phyloP scores from a whole-genome alignment of 2,888 invertebrate genomes.

The Cheilosia variabilis region DNA sequence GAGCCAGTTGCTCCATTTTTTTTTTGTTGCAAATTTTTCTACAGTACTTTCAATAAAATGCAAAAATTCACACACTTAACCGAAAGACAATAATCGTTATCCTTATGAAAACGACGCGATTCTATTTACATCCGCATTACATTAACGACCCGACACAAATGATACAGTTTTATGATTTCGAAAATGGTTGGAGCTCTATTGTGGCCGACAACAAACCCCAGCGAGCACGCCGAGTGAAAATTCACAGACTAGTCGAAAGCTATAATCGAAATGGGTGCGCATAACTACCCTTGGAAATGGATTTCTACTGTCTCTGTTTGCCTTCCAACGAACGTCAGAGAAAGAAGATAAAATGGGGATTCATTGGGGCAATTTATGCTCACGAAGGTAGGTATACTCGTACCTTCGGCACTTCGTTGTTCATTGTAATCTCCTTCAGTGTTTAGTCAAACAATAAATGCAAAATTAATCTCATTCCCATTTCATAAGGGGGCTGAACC shows the following conservation, averaged over 20 bases:
- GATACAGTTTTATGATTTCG: slow-evolving; percentile 69
- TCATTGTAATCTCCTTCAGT: slow-evolving; percentile 3
- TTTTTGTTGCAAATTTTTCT: background rate
- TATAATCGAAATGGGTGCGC: slow-evolving; percentile 75
- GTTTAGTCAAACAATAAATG: slow-evolving; percentile 25
- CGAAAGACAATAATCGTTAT: slow-evolving; percentile 50
- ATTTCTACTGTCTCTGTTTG: slow-evolving; percentile 51
- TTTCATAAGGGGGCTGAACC: background rate
- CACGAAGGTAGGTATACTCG: background rate
- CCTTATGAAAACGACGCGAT: slow-evolving; percentile 54
- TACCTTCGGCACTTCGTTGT: slow-evolving; percentile 17
- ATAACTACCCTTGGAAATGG: slow-evolving; percentile 62
- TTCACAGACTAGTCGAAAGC: slow-evolving; percentile 65
- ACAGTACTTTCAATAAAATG: background rate
- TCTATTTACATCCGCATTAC: slow-evolving; percentile 67
- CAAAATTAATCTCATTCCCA: slow-evolving; percentile 17
- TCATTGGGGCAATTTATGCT: slow-evolving; percentile 48
- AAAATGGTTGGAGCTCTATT: slow-evolving; percentile 67
- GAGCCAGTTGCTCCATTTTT: slow-evolving; percentile 94
- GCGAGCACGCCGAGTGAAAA: slow-evolving; percentile 1
- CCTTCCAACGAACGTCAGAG: slow-evolving; percentile 35
- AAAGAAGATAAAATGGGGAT: slow-evolving; percentile 49
- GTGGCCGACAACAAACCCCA: slow-evolving; percentile 42
- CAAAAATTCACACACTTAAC: slow-evolving; percentile 14
- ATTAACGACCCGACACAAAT: slow-evolving; percentile 74